Evolutionary conservation across 2,888 invertebrate genomes (phyloP).

Genomic region (Diaprepes abbreviatus): DNA sequence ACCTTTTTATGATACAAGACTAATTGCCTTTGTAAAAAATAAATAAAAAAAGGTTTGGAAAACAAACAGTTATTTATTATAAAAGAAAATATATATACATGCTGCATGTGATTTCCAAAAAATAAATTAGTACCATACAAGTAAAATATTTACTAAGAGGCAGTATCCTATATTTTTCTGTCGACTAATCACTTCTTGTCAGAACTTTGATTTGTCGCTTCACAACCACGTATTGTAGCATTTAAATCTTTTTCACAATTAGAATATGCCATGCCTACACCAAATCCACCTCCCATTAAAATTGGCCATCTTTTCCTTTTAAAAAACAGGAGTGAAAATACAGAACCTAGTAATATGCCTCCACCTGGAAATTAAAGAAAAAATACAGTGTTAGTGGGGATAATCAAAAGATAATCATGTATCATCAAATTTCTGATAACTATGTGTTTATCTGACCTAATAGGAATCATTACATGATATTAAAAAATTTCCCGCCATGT

Average conservation of each 20-base stretch:
- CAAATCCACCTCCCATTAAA: constrained; percentile 89
- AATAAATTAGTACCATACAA: constrained; percentile 45
- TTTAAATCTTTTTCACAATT: constrained; percentile 84
- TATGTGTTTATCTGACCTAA: too few relatives aligned
- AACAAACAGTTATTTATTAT: constrained; percentile 45
- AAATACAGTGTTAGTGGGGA: too few relatives aligned
- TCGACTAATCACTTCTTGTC: constrained; percentile 32
- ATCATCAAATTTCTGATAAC: constrained; percentile 19
- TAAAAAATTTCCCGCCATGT: too few relatives aligned
- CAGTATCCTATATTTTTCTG: constrained; percentile 29
- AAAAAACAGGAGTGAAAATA: constrained; percentile 87
- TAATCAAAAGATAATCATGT: too few relatives aligned
- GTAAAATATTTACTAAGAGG: constrained; percentile 42
- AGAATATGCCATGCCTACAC: constrained; percentile 90
- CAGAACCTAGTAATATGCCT: constrained; percentile 83
- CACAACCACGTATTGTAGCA: constrained; percentile 57
- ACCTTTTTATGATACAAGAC: too few relatives aligned
- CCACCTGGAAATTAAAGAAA: constrained; percentile 75
- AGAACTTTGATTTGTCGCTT: constrained; percentile 14
- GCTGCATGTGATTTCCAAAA: constrained; percentile 36
- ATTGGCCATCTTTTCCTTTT: constrained; percentile 89
- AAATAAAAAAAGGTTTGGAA: constrained; percentile 11
- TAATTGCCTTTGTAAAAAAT: too few relatives aligned
- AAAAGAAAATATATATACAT: constrained; percentile 50
- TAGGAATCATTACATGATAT: too few relatives aligned